Conservation (phyloP, 2,113 vertebrate species). For the Ptilorrhoa leucosticta region DNA sequence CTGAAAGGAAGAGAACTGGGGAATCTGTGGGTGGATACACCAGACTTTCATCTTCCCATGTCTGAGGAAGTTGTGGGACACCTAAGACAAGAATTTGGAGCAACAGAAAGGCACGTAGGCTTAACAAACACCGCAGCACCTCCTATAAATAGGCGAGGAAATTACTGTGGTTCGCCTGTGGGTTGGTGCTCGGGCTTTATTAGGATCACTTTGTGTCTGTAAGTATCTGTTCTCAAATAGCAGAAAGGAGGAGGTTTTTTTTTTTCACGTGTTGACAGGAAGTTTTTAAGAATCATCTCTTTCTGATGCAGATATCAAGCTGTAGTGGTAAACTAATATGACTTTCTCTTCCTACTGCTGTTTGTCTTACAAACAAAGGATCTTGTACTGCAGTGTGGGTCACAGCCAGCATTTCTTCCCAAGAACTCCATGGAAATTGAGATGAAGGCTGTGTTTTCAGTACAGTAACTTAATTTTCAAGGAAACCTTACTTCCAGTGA, state of each 20-base stretch:
- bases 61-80: not conserved
- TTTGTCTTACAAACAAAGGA: not conserved
- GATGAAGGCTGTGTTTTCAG: not conserved
- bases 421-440: not conserved
- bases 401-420: not conserved
- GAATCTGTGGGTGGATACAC: not conserved
- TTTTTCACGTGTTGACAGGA: not conserved
- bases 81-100: not conserved
- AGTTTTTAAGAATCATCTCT: not conserved
- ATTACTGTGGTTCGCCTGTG: not conserved
- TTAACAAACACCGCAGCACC: not conserved
- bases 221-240: not conserved
- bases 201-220: not conserved
- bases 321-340: not conserved
- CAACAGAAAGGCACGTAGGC: not conserved
- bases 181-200: not conserved
- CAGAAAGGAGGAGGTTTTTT: not conserved
- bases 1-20: not conserved
- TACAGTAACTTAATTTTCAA: not conserved
- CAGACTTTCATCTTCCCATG: not conserved
- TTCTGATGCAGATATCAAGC: not conserved
- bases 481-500: not conserved
- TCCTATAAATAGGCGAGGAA: conserved; percentile 12
- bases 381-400: not conserved
- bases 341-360: not conserved